phyloP scores from a whole-genome alignment of 2,888 invertebrate genomes.

The Dolichopus griseipennis region DNA sequence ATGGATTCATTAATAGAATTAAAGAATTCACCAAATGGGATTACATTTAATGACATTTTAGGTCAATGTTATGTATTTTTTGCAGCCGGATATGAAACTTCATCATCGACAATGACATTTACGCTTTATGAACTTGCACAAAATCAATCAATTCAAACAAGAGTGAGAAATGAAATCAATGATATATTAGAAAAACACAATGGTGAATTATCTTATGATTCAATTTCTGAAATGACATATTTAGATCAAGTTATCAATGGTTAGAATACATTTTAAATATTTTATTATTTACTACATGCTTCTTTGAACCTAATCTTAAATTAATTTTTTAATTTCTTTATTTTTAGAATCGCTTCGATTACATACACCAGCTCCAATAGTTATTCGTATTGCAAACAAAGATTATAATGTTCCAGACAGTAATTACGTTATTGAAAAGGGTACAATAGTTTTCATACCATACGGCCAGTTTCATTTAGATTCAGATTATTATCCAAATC shows the following conservation, averaged over 20 bases:
- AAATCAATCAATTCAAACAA: slow-evolving; percentile 44
- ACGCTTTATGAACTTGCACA: slow-evolving; percentile 45
- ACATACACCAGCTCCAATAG: slow-evolving; percentile 41
- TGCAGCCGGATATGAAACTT: slow-evolving; percentile 48
- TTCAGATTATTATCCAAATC: slow-evolving; percentile 48
- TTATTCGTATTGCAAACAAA: slow-evolving; percentile 34
- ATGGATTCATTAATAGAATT: slow-evolving; percentile 44
- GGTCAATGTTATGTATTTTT: slow-evolving; percentile 50
- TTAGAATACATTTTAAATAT: slow-evolving; percentile 27
- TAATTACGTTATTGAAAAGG: slow-evolving; percentile 43
- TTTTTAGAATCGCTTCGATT: slow-evolving; percentile 43
- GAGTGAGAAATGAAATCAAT: slow-evolving; percentile 41
- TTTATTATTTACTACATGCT: not conserved
- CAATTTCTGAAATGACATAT: slow-evolving; percentile 45
- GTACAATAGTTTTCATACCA: slow-evolving; percentile 45
- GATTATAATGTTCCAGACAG: slow-evolving; percentile 43
- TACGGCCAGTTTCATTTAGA: slow-evolving; percentile 49
- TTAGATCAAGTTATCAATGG: slow-evolving; percentile 45
- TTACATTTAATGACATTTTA: slow-evolving; percentile 42
- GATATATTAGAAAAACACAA: slow-evolving; percentile 33
- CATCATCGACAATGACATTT: slow-evolving; percentile 43
- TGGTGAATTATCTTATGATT: slow-evolving; percentile 43
- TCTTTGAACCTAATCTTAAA: too few species aligned
- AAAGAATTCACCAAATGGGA: slow-evolving; percentile 26
- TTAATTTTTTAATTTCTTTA: not conserved